phyloP scores from a whole-genome alignment of 2,797 vertebrate genomes.

The Sebastes oblongus region DNA sequence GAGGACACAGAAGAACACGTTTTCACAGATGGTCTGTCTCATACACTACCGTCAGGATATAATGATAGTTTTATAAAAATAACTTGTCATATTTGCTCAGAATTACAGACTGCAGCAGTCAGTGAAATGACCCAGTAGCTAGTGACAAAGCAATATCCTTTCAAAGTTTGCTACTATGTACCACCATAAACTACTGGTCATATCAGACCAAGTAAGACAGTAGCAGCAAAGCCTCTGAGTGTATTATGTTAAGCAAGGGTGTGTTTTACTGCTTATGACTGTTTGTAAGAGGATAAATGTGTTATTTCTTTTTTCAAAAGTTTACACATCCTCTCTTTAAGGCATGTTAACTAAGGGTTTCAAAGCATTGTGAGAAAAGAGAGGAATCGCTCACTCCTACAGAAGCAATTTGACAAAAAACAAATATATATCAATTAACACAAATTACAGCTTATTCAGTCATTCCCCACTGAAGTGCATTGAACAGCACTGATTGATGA shows the following conservation, averaged over 20 bases:
- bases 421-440: conserved; percentile 1
- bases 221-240: not conserved
- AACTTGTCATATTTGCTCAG: too few relatives aligned
- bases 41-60: too few relatives aligned
- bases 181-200: not conserved
- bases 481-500: conserved; percentile 26
- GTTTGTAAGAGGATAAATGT: not conserved
- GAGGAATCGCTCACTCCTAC: not conserved
- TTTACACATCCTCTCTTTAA: not conserved
- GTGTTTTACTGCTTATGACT: not conserved
- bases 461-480: not conserved
- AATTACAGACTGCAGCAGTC: not conserved
- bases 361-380: not conserved
- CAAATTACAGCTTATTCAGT: not conserved
- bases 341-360: not conserved
- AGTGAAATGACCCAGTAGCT: not conserved
- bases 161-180: not conserved
- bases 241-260: not conserved
- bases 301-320: not conserved
- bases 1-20: too few relatives aligned
- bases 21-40: too few relatives aligned
- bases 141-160: not conserved
- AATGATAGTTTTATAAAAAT: too few relatives aligned
- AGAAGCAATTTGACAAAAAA: not conserved
- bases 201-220: not conserved